These are phyloP conservation scores for Aphelenchoides fujianensis DNA, from an alignment of 1,140 invertebrate genomes.

Conservation along the genomic window DNA sequence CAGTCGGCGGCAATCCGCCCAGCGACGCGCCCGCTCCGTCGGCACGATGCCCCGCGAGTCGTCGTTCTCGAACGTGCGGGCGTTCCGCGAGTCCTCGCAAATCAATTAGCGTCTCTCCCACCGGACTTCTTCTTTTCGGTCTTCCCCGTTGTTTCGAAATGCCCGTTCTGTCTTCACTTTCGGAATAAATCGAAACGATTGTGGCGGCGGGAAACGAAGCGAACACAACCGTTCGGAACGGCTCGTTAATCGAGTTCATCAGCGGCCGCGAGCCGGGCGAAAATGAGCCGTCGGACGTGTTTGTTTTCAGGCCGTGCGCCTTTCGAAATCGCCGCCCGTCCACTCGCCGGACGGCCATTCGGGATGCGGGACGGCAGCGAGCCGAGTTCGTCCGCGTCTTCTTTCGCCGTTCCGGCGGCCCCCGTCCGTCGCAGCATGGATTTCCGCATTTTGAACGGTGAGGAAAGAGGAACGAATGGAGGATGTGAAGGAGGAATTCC, in stretches of 20 bases:
- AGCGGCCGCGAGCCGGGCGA: background rate
- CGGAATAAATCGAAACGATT: too few species aligned
- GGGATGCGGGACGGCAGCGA: too few species aligned
- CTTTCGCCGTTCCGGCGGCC: too few species aligned
- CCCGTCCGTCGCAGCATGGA: too few species aligned
- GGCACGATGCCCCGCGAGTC: slow-evolving; percentile 36
- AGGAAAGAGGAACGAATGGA: too few species aligned
- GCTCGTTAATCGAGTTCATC: background rate
- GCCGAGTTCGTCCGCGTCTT: too few species aligned
- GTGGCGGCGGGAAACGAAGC: too few species aligned
- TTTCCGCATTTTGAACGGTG: too few species aligned
- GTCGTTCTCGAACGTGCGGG: slow-evolving; percentile 10
- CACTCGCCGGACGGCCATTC: background rate
- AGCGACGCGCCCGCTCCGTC: slow-evolving; percentile 49
- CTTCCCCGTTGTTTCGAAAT: too few species aligned
- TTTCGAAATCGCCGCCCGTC: slow-evolving; percentile 1
- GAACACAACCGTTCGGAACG: background rate
- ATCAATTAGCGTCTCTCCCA: too few species aligned
- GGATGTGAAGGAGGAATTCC: too few species aligned
- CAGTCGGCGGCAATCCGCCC: slow-evolving; percentile 41
- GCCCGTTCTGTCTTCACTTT: slow-evolving; percentile 9
- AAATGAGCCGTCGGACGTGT: background rate
- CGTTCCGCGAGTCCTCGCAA: slow-evolving; percentile 21
- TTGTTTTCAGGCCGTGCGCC: slow-evolving; percentile 4
- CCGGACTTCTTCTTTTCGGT: too few species aligned